Evolutionary conservation across 2,888 invertebrate species (phyloP).

Genomic region (Lepas anatifera): DNA sequence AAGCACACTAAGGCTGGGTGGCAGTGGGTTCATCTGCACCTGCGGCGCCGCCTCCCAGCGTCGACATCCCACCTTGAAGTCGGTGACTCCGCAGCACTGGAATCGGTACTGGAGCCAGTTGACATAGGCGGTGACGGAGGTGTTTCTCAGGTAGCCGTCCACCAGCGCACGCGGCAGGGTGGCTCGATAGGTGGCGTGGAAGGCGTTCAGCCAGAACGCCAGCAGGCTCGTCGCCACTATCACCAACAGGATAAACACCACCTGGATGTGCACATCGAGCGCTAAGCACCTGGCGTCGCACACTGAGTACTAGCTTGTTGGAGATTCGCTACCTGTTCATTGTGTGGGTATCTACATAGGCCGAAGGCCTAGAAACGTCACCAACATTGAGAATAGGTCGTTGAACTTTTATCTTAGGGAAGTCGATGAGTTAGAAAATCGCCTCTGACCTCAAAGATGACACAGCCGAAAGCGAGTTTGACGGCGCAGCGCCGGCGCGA

Average conservation of each 20-base stretch:
- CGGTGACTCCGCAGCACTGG: slow-evolving; percentile 1
- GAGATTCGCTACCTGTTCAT: too few relatives aligned
- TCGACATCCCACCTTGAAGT: background rate
- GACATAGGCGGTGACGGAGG: background rate
- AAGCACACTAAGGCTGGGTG: too few relatives aligned
- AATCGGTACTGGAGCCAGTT: slow-evolving; percentile 7
- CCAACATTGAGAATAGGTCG: too few relatives aligned
- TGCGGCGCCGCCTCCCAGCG: background rate
- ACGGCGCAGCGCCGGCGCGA: background rate
- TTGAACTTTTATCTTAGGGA: too few relatives aligned
- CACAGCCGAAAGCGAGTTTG: background rate
- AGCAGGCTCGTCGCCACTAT: background rate
- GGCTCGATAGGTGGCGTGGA: background rate
- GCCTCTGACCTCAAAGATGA: background rate
- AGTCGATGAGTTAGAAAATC: too few relatives aligned
- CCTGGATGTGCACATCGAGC: background rate
- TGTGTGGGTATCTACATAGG: too few relatives aligned
- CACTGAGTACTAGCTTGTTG: too few relatives aligned
- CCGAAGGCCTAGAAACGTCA: too few relatives aligned
- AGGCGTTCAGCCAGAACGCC: background rate
- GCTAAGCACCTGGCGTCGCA: too few relatives aligned
- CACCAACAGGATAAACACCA: background rate
- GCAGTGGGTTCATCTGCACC: too few relatives aligned
- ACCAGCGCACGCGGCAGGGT: background rate
- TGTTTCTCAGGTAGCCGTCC: background rate